These are phyloP conservation scores for Montipora capitata DNA, from an alignment of 92 coral and sea anemone species.

Conservation along the genomic window DNA sequence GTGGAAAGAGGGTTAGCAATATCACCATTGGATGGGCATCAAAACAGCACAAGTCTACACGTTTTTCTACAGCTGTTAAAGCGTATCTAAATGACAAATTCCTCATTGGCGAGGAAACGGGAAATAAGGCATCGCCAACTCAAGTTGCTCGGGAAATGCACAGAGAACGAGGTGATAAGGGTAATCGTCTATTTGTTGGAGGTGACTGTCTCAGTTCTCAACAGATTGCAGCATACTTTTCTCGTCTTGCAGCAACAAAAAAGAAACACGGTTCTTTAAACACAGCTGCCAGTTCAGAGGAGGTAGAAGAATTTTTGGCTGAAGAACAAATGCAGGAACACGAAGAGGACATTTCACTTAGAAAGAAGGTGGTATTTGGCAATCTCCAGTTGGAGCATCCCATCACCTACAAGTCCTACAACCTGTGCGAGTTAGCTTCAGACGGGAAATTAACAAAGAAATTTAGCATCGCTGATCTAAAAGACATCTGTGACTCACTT, in stretches of 20 bases:
- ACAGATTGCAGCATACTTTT: constrained; percentile 36
- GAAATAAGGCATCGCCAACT: constrained; percentile 42
- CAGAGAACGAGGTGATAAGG: constrained; percentile 44
- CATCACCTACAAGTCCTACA: constrained; percentile 55
- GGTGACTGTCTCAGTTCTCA: constrained; percentile 59
- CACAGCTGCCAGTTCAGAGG: constrained; percentile 36
- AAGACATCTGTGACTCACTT: constrained; percentile 45
- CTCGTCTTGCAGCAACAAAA: too few relatives aligned
- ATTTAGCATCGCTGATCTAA: constrained; percentile 55
- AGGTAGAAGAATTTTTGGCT: constrained; percentile 34
- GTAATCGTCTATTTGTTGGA: constrained; percentile 39
- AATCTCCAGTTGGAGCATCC: constrained; percentile 59
- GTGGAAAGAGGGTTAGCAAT: constrained; percentile 27
- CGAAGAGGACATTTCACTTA: constrained; percentile 36
- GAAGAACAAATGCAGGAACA: constrained; percentile 45
- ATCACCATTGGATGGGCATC: constrained; percentile 50
- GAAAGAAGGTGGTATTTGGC: constrained; percentile 47
- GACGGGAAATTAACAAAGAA: constrained; percentile 49
- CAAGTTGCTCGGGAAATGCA: constrained; percentile 51
- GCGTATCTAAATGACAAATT: constrained; percentile 58
- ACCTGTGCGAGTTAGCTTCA: constrained; percentile 58
- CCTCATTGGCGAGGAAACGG: constrained; percentile 40
- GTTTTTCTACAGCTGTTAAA: constrained; percentile 37
- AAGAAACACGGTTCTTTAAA: constrained; percentile 40
- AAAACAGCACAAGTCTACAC: constrained; percentile 39